Percentiles rank a stretch among this genome's conserved stretches.
Conservation (phyloP, 2,113 vertebrate genomes). For the Zeus faber region DNA sequence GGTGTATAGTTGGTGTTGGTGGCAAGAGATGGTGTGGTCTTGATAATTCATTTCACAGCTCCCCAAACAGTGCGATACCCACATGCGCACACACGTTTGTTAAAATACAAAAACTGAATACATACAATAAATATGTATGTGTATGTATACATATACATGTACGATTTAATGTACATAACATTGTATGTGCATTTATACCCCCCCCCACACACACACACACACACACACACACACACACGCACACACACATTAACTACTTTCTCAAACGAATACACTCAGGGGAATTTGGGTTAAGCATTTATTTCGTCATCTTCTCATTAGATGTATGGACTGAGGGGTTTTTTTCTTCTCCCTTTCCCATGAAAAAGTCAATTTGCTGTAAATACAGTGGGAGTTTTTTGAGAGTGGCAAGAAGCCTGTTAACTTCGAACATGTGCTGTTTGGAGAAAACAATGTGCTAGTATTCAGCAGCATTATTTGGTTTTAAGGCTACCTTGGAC, state of each 20-base stretch:
- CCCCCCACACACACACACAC: slow-evolving; percentile 36
- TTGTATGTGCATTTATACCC: background rate
- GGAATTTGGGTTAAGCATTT: slow-evolving; percentile 49
- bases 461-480: slow-evolving; percentile 59
- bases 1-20: slow-evolving; percentile 33
- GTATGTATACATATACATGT: background rate
- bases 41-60: slow-evolving; percentile 14
- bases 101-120: background rate
- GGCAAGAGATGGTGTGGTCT: slow-evolving; percentile 35
- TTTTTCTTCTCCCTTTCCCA: slow-evolving; percentile 38
- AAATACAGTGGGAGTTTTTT: slow-evolving; percentile 33
- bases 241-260: slow-evolving; percentile 29
- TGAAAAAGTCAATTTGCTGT: slow-evolving; percentile 50
- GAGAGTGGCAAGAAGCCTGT: slow-evolving; percentile 27
- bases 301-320: slow-evolving; percentile 34
- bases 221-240: slow-evolving; percentile 8
- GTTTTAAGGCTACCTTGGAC: slow-evolving; percentile 50
- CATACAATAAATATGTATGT: background rate
- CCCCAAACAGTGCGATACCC: slow-evolving; percentile 2
- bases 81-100: slow-evolving; percentile 29
- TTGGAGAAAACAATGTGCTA: slow-evolving; percentile 62
- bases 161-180: background rate
- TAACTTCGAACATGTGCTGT: slow-evolving; percentile 58
- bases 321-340: slow-evolving; percentile 21
- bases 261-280: slow-evolving; percentile 23